Conservation (phyloP, 2,113 vertebrate genomes). For the Promerops cafer region DNA sequence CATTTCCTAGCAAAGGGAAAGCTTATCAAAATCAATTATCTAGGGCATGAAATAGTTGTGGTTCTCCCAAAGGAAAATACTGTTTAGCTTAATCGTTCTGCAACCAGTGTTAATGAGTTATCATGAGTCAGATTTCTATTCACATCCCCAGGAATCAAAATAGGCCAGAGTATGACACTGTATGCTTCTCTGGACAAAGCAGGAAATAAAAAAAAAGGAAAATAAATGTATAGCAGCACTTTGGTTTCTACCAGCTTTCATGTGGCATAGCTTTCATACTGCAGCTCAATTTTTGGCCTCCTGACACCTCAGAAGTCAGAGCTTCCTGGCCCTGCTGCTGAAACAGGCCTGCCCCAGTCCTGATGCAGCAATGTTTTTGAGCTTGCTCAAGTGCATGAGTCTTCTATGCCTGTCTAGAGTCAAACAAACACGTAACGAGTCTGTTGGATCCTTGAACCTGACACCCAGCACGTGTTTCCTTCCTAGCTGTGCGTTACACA, state of each 20-base stretch:
- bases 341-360: not conserved
- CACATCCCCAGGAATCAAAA: not conserved
- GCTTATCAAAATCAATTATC: not conserved
- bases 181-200: not conserved
- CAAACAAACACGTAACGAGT: not conserved
- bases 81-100: not conserved
- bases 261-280: not conserved
- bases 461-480: not conserved
- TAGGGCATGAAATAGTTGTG: not conserved
- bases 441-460: not conserved
- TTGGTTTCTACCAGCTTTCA: not conserved
- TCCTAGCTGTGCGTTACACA: not conserved
- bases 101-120: not conserved
- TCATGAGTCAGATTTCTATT: not conserved
- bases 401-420: not conserved
- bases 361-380: not conserved
- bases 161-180: not conserved
- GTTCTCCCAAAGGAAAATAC: conserved; percentile 4
- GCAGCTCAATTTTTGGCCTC: not conserved
- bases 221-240: not conserved
- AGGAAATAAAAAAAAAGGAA: fast-evolving
- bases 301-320: not conserved
- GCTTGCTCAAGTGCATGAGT: not conserved
- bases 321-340: not conserved
- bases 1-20: not conserved